These are phyloP conservation scores for Hystrix brachyura DNA, from an alignment of 2,113 vertebrate species.

Conservation along the genomic window DNA sequence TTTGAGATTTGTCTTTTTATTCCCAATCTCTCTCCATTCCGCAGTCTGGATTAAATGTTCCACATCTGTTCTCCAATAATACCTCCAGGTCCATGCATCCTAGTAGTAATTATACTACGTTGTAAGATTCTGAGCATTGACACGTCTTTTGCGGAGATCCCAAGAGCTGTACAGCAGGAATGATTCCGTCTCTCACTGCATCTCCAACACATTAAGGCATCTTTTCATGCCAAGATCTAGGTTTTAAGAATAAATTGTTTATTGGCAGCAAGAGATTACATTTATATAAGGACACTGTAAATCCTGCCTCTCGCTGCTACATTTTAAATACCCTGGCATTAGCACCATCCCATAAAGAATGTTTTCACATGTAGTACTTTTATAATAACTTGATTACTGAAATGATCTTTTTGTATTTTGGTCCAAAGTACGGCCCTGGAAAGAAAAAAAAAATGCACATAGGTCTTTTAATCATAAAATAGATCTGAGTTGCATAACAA, in stretches of 20 bases:
- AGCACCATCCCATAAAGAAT: background rate
- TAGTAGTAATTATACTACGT: no score
- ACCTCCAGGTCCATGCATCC: background rate
- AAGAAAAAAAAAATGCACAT: background rate
- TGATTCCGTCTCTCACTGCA: no score
- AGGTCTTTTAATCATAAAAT: background rate
- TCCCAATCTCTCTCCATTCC: background rate
- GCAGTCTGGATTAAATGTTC: background rate
- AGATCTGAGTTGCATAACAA: background rate
- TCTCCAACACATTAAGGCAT: background rate
- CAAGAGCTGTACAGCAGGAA: background rate
- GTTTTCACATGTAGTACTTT: background rate
- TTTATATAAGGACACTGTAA: no score
- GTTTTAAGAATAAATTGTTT: background rate
- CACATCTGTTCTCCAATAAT: background rate
- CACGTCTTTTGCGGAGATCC: background rate
- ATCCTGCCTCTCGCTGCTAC: background rate
- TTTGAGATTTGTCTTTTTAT: background rate
- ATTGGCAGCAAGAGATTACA: background rate
- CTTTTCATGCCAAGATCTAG: background rate
- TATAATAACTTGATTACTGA: background rate
- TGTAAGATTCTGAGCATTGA: no score
- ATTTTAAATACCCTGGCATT: background rate
- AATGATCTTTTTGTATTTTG: background rate
- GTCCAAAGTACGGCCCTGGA: background rate